These are phyloP conservation scores for Polydrusus tereticollis DNA, from an alignment of 2,888 invertebrate genomes.

Conservation along the genomic window DNA sequence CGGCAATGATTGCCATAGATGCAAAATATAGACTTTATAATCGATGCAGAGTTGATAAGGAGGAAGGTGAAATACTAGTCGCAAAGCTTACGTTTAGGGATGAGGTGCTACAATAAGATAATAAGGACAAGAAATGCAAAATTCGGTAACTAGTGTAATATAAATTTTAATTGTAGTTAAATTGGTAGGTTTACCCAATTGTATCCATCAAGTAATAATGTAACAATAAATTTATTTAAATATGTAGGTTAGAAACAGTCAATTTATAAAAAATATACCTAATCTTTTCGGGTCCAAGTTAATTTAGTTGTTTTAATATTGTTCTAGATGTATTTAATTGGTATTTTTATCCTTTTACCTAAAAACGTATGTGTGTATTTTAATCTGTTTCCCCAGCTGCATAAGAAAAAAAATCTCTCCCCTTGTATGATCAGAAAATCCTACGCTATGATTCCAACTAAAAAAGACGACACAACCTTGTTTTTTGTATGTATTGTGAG, in stretches of 20 bases:
- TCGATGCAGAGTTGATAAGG: background rate
- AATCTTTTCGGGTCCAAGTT: slow-evolving; percentile 22
- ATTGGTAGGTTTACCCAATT: background rate
- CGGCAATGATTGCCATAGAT: no score
- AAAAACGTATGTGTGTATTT: no score
- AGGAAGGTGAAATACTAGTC: background rate
- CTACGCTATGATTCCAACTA: no score
- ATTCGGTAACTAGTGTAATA: background rate
- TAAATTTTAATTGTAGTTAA: slow-evolving; percentile 9
- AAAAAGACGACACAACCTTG: no score
- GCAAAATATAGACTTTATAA: no score
- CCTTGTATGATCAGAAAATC: no score
- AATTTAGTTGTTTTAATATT: no score
- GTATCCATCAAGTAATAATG: background rate
- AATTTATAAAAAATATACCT: slow-evolving; percentile 12
- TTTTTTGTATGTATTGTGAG: no score
- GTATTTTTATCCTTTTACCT: no score
- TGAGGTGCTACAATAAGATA: slow-evolving; percentile 15
- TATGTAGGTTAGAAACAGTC: slow-evolving; percentile 7
- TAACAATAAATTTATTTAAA: background rate
- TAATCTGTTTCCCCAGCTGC: no score
- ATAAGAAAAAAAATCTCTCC: no score
- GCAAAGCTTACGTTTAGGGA: background rate
- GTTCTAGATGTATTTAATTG: no score
- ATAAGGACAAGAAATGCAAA: background rate